phyloP scores from a whole-genome alignment of 2,797 vertebrate genomes.

The Brachymystax lenok region DNA sequence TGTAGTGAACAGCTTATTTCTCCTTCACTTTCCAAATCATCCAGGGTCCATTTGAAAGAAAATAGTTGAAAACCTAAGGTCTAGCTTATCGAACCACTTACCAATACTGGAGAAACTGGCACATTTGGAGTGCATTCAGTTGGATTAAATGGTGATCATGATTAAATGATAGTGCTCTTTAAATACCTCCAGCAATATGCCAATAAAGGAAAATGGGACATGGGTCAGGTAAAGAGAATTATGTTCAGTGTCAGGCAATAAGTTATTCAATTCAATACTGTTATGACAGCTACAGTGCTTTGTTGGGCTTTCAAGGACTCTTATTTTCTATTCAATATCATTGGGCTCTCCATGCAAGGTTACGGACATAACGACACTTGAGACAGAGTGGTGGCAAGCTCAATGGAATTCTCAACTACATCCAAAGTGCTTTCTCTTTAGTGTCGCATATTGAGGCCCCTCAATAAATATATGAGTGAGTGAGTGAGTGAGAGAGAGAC shows the following conservation, averaged over 20 bases:
- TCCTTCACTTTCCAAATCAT: not conserved
- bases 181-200: not conserved
- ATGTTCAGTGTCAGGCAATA: not conserved
- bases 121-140: not conserved
- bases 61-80: not conserved
- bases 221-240: not conserved
- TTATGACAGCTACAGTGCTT: slow-evolving; percentile 35
- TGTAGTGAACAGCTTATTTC: not conserved
- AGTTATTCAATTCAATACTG: slow-evolving; percentile 21
- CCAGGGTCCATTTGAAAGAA: not conserved
- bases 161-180: slow-evolving; percentile 11
- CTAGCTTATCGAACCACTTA: not conserved
- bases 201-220: not conserved
- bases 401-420: not conserved
- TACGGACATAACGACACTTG: slow-evolving; percentile 26
- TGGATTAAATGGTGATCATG: not conserved
- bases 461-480: no score
- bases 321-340: slow-evolving; percentile 36
- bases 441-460: not conserved
- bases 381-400: not conserved
- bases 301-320: slow-evolving; percentile 61
- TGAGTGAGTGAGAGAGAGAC: no score
- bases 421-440: not conserved
- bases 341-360: slow-evolving; percentile 60
- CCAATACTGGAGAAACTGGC: not conserved